Evolutionary conservation across 64 coral and sea anemone species (phyloP), one percentile per base, ranked within the genome.

Genomic region (Montipora sp.): DNA sequence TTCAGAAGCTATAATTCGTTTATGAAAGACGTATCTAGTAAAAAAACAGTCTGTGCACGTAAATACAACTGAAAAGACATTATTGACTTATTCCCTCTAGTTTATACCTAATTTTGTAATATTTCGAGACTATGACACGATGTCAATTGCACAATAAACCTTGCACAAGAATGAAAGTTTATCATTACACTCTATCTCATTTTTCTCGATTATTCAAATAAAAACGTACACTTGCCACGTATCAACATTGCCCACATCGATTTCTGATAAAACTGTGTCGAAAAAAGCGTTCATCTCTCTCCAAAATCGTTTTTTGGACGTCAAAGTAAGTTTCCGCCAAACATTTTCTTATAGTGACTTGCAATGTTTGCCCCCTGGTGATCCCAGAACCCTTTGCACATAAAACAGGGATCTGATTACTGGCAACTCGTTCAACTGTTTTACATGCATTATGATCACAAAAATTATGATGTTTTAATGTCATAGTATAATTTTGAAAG

Each of bases 331-430:
- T 68, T 68, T 68, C 18, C 63, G 63, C 63, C 63, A 16, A 20
- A 83, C 20, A 75, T 92, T 83, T 75, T 11, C 22, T 76, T 55
- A 24, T 0, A n/a, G 65, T 24, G 50, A 82, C 67, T 59, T 63
- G 51, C 60, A 20, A 76, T 85, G 80, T 85, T 83, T 92, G 70
- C 90, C 72, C 66, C 72, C 80, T 92, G 70, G 80, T 80, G 75
- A 84, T 92, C 46, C 90, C 80, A 92, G 78, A 83, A 85, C 45
- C 65, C 90, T 73, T 84, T 77, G 80, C 80, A 6, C 58, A 84
- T 57, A 61, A 59, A 5, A 65, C 47, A 12, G n/a, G 51, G 36
- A 36, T 36, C 36, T 36, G 36, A 36, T 36, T 36, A 36, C 36
- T 36, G 36, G 36, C 36, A 36, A 36, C 36, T 36, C 36, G 0